Evolutionary conservation across 2,888 invertebrate species (phyloP).

Genomic region (Pristionchus mayeri): DNA sequence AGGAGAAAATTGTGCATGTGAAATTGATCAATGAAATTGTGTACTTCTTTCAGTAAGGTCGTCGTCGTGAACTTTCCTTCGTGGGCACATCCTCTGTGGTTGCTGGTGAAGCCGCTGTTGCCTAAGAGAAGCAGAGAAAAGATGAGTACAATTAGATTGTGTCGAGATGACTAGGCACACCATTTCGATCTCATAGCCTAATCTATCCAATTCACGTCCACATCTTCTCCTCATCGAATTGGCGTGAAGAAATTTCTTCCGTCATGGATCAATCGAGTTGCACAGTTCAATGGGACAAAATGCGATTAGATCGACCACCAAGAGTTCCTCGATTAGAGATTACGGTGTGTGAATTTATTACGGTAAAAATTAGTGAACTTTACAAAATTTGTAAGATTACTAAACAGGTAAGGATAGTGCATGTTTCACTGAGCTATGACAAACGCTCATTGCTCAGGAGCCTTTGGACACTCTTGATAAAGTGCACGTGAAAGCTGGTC

Average conservation of each 20-base stretch:
- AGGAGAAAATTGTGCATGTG: too few species aligned
- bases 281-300: background rate
- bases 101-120: constrained; percentile 65
- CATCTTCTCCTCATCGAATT: constrained; percentile 50
- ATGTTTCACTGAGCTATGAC: too few species aligned
- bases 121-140: constrained; percentile 70
- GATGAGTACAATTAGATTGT: constrained; percentile 51
- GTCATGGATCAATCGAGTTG: background rate
- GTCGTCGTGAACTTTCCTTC: constrained; percentile 71
- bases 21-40: too few species aligned
- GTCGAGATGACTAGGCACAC: too few species aligned
- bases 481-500: constrained; percentile 19
- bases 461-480: constrained; percentile 2
- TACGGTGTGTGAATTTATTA: background rate
- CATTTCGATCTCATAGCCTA: background rate
- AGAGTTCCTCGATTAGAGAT: background rate
- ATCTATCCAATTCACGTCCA: constrained; percentile 49
- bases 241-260: constrained; percentile 12
- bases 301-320: background rate
- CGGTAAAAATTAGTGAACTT: background rate
- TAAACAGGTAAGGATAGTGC: too few species aligned
- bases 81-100: constrained; percentile 68
- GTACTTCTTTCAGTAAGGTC: constrained; percentile 53
- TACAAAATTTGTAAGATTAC: too few species aligned
- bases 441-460: too few species aligned